Evolutionary conservation across 2,113 vertebrate genomes (phyloP).

Genomic region (Gallinago media): DNA sequence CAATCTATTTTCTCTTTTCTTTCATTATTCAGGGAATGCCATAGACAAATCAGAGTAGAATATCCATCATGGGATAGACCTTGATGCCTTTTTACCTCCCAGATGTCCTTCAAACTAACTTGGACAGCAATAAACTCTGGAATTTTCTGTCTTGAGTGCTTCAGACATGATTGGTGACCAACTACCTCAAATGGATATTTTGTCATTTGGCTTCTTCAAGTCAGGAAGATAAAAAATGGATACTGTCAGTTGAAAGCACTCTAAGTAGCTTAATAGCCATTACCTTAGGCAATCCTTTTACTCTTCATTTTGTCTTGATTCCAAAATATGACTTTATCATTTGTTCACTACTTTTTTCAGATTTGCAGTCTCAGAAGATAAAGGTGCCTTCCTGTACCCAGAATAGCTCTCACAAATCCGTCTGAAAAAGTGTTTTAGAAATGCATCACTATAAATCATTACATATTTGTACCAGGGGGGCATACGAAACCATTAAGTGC

Average conservation of each 20-base stretch:
- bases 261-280: conserved; percentile 36
- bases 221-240: conserved; percentile 36
- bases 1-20: neutral
- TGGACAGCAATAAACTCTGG: neutral
- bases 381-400: neutral
- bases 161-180: neutral
- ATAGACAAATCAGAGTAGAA: neutral
- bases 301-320: conserved; percentile 38
- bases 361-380: conserved; percentile 7
- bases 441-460: neutral
- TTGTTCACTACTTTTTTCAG: neutral
- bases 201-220: conserved; percentile 22
- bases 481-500: neutral
- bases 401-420: neutral
- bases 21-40: neutral
- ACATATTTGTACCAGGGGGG: neutral
- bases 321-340: neutral
- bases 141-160: conserved; percentile 16
- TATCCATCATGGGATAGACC: neutral
- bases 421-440: neutral
- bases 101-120: neutral
- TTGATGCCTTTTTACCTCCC: neutral
- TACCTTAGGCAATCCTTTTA: conserved; percentile 18
- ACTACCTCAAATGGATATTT: conserved; percentile 35
- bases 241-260: conserved; percentile 4